Conservation (phyloP, 2,113 vertebrate species). For the Paramisgurnus dabryanus region DNA sequence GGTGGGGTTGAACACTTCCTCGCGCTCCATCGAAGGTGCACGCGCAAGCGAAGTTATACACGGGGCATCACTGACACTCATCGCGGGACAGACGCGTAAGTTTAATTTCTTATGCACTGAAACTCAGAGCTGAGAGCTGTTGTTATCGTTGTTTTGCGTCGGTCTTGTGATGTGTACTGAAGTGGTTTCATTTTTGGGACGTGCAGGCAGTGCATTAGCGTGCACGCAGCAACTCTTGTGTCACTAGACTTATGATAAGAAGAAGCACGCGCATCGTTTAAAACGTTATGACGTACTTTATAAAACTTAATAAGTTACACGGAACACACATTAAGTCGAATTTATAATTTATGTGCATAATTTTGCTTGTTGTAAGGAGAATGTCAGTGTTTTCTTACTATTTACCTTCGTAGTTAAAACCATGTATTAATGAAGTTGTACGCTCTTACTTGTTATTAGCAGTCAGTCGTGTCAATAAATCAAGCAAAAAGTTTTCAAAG, state of each 20-base stretch:
- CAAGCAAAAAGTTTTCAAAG: too few relatives aligned
- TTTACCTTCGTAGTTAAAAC: too few relatives aligned
- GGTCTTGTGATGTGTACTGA: neutral
- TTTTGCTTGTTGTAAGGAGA: too few relatives aligned
- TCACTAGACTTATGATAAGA: neutral
- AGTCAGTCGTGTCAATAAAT: too few relatives aligned
- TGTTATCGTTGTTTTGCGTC: neutral
- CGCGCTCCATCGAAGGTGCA: conserved; percentile 12
- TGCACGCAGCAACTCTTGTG: neutral
- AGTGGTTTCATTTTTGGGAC: neutral
- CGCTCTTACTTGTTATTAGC: too few relatives aligned
- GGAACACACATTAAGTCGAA: too few relatives aligned
- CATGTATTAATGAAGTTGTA: too few relatives aligned
- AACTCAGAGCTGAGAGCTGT: neutral
- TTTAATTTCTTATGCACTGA: neutral
- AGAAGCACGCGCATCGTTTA: neutral
- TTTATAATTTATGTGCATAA: too few relatives aligned
- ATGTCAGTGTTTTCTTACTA: too few relatives aligned
- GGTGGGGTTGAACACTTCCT: conserved; percentile 8
- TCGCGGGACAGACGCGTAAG: neutral
- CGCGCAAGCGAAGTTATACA: neutral
- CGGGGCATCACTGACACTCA: neutral
- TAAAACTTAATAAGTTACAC: too few relatives aligned
- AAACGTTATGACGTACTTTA: too few relatives aligned
- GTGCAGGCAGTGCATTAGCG: neutral